Conservation (phyloP, 2,797 vertebrate species). For the Esox lucius region DNA sequence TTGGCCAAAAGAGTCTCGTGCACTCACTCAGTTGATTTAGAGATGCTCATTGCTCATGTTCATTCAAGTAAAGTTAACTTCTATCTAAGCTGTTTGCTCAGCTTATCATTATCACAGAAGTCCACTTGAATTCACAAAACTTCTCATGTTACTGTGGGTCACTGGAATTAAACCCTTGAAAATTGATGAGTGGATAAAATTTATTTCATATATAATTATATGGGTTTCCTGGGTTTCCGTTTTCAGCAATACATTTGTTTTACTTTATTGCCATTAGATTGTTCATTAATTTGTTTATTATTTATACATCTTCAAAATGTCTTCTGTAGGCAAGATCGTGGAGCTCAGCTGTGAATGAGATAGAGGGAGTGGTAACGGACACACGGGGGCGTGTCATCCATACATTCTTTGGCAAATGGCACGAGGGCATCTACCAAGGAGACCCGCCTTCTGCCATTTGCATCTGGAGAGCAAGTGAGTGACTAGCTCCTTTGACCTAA, state of each 20-base stretch:
- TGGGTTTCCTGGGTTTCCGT: too few species aligned
- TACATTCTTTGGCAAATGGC: slow-evolving; percentile 94
- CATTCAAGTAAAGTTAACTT: too few species aligned
- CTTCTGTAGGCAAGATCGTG: slow-evolving; percentile 86
- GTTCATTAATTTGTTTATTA: neutral
- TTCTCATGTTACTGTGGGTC: too few species aligned
- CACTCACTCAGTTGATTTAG: too few species aligned
- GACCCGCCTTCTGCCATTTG: slow-evolving; percentile 83
- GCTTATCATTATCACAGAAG: too few species aligned
- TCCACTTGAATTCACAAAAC: too few species aligned
- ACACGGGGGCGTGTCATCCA: slow-evolving; percentile 80
- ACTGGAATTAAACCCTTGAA: neutral
- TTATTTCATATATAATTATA: too few species aligned
- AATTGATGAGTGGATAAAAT: neutral
- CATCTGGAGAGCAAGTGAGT: slow-evolving; percentile 96
- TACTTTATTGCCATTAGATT: neutral
- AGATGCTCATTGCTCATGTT: too few species aligned
- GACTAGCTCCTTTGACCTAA: neutral
- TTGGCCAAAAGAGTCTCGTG: too few species aligned
- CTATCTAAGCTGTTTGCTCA: too few species aligned
- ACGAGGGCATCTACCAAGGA: slow-evolving; percentile 89
- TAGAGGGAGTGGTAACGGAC: slow-evolving; percentile 88
- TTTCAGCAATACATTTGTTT: neutral
- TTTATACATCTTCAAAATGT: neutral
- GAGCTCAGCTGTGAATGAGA: slow-evolving; percentile 88